Base-by-base conservation (phyloP, 2,797 vertebrate species). In the Ceryle rudis region DNA sequence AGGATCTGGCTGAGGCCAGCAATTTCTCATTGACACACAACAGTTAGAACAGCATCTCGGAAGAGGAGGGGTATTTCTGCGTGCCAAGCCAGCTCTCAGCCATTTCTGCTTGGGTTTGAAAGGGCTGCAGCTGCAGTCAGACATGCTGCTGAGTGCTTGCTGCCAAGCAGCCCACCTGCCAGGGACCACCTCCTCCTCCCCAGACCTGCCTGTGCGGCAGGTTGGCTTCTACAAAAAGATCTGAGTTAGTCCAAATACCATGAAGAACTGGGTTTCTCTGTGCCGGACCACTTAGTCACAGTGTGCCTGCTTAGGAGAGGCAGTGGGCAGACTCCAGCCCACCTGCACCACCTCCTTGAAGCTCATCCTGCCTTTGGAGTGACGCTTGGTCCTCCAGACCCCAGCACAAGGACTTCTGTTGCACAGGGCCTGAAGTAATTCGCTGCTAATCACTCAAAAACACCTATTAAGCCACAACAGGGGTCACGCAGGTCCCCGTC, bases 201-300 rank as follows among this genome's bases (percentile, higher is more conserved):
- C 1, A 1, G 37, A 23, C 44, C 80, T 7, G 31, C 25, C 42
- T 14, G n/a, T 1, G 0, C 11, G 47, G 54, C 37, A 62, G 23
- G 54, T 69, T 4, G 14, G 39, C 69, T 81, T 41, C 39, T 60
- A 33, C 51, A 77, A 37, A 60, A 65, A 71, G 12, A 29, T 6
- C 51, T 44, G 52, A 39, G 46, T 26, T 33, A 60, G 41, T 17
- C 13, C 35, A 42, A 71, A 55, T 1, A 0, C 39, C 0, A 0
- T 3, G 0, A 60, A 65, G 31, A 54, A 18, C 5, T 3, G 16
- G 10, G 31, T 44, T 81, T 37, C 57, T 58, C 51, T 35, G n/a
- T 1, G 1, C n/a, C 9, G 2, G 41, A n/a, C 6, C n/a, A 4
- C 22, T 44, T 15, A 51, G 23, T 42, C 33, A 14, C 31, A 67